These are phyloP conservation scores for Plemyria rubiginata DNA, from an alignment of 2,888 invertebrate genomes.

Conservation along the genomic window DNA sequence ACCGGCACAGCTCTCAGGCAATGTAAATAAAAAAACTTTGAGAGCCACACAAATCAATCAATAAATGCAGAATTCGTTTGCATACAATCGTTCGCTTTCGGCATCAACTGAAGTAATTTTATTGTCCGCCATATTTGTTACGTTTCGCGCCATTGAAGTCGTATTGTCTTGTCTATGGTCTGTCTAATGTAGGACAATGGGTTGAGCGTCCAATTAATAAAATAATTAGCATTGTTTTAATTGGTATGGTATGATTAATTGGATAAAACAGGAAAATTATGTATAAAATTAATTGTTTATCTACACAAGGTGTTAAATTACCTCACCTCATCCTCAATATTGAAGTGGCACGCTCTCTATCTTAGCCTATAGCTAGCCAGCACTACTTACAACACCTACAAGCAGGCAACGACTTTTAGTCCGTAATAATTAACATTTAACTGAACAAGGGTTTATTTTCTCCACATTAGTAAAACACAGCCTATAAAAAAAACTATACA, in stretches of 20 bases:
- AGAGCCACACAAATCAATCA: conserved; percentile 26
- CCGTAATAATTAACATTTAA: no score
- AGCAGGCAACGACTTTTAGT: no score
- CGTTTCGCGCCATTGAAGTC: conserved; percentile 55
- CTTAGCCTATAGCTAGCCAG: no score
- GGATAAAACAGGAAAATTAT: conserved; percentile 11
- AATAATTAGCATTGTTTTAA: conserved; percentile 41
- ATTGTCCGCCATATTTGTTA: conserved; percentile 70
- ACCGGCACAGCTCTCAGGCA: no score
- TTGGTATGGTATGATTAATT: conserved; percentile 11
- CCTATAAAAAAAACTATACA: no score
- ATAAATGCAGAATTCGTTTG: conserved; percentile 27
- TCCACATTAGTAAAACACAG: no score
- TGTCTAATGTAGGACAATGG: conserved; percentile 55
- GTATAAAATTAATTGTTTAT: conserved; percentile 1
- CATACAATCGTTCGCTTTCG: conserved; percentile 31
- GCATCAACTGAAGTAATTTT: conserved; percentile 48
- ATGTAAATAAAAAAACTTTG: conserved; percentile 15
- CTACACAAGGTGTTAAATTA: no score
- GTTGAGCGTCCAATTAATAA: conserved; percentile 60
- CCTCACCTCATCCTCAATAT: no score
- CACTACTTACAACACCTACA: no score
- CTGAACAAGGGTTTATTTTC: no score
- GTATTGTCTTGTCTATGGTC: conserved; percentile 45
- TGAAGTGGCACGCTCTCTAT: no score